phyloP scores from a whole-genome alignment of 2,888 invertebrate species.

The Epinotia brunnichana region DNA sequence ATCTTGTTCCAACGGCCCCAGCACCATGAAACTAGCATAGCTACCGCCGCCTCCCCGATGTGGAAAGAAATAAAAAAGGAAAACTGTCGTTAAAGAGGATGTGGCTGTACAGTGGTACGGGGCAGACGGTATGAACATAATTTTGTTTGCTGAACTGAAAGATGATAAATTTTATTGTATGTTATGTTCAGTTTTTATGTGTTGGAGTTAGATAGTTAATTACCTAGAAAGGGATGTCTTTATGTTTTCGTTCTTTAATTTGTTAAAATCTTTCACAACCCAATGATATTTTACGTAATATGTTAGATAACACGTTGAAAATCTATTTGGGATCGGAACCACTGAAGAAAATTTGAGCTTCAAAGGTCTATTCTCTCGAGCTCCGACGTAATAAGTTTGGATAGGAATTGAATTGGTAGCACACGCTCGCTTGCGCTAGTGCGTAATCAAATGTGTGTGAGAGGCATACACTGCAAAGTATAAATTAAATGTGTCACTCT shows the following conservation, averaged over 20 bases:
- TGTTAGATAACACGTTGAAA: no score
- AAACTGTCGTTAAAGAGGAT: neutral
- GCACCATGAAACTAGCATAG: conserved; percentile 8
- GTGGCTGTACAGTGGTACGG: conserved; percentile 22
- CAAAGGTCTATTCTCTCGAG: no score
- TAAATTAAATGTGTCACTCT: no score
- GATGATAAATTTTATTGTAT: conserved; percentile 32
- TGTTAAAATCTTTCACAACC: neutral
- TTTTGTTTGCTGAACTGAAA: conserved; percentile 15
- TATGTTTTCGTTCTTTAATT: neutral
- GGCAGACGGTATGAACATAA: conserved; percentile 23
- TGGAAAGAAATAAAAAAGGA: neutral
- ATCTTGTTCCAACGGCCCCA: neutral
- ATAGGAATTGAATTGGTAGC: no score
- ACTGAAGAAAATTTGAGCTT: no score
- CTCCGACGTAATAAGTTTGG: no score
- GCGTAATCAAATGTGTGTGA: no score
- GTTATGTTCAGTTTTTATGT: conserved; percentile 18
- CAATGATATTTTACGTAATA: no score
- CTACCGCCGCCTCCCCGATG: neutral
- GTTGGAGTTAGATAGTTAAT: conserved; percentile 12
- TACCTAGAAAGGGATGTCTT: neutral
- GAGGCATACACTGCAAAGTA: no score
- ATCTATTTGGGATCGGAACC: no score
- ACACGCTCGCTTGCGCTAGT: no score